A percentile compares a stretch with the other conserved stretches of the same genome.
phyloP scores from a whole-genome alignment of 2,888 invertebrate species.

The Meta bourneti region DNA sequence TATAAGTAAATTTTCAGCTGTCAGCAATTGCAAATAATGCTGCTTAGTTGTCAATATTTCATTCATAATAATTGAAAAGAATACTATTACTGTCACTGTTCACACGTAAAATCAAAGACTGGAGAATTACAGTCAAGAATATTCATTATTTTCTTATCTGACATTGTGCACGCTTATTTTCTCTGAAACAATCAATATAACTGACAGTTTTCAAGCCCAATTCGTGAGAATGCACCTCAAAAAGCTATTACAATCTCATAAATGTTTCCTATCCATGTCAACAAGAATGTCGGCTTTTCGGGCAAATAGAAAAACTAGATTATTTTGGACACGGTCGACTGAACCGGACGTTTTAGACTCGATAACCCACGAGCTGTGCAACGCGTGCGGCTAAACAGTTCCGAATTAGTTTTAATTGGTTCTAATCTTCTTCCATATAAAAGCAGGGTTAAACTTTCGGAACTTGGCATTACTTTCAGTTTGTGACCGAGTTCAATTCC shows the following conservation, averaged over 20 bases:
- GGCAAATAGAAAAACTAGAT: conserved; percentile 44
- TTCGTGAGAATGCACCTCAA: neutral
- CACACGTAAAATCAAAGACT: neutral
- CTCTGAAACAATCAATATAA: too few species aligned
- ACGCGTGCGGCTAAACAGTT: conserved; percentile 26
- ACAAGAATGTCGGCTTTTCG: conserved; percentile 18
- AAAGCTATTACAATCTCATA: conserved; percentile 29
- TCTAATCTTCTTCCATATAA: conserved; percentile 57
- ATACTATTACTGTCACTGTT: neutral
- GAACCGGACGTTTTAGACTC: conserved; percentile 37
- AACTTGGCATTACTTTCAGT: neutral
- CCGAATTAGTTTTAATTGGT: conserved; percentile 43
- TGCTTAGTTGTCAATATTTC: too few species aligned
- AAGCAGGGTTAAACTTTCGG: neutral
- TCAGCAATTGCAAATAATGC: neutral
- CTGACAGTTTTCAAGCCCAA: neutral
- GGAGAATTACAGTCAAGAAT: too few species aligned
- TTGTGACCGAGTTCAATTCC: neutral
- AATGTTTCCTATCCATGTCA: conserved; percentile 31
- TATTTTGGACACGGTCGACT: conserved; percentile 37
- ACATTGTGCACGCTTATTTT: too few species aligned
- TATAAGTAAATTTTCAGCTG: neutral
- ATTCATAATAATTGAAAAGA: too few species aligned
- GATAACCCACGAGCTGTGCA: conserved; percentile 50
- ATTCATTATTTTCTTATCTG: too few species aligned